A percentile compares a stretch with the other conserved stretches of the same genome.
Conservation (phyloP, 2,797 vertebrate species). For the Buphagus erythrorhynchus region DNA sequence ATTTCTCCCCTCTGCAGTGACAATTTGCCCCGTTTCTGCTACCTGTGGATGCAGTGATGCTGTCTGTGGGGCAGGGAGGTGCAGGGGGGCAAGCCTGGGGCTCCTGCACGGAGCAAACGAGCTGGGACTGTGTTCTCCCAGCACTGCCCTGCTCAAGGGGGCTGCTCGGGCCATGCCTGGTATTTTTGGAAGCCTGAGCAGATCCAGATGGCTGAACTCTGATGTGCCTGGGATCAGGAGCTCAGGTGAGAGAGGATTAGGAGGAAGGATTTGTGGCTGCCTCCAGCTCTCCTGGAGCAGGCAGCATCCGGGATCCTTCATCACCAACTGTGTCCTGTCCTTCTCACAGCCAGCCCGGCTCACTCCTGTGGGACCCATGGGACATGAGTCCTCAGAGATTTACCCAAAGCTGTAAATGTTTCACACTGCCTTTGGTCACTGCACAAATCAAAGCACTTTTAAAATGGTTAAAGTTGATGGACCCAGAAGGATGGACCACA, state of each 20-base stretch:
- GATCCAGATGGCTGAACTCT: not conserved
- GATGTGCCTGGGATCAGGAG: not conserved
- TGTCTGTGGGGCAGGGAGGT: not conserved
- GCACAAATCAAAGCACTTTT: not conserved
- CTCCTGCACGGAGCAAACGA: accelerated
- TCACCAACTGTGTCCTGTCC: not conserved
- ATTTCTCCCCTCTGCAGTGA: not conserved
- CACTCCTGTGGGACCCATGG: not conserved
- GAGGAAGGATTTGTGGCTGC: not conserved
- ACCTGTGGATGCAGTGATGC: accelerated
- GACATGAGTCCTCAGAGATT: not conserved
- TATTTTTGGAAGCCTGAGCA: conserved; percentile 20
- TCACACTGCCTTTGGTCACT: not conserved
- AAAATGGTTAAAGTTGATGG: not conserved
- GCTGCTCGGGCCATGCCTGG: not conserved
- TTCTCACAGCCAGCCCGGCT: not conserved
- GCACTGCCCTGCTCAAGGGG: not conserved
- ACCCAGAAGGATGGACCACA: not conserved
- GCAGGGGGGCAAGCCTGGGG: accelerated
- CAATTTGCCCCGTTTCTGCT: not conserved
- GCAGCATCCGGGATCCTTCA: accelerated
- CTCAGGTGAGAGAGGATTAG: not conserved
- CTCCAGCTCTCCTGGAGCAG: not conserved
- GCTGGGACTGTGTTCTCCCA: accelerated
- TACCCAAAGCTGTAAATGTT: not conserved